Evolutionary conservation across 64 coral and sea anemone genomes (phyloP).

Genomic region (Catalaphyllia jardinei): DNA sequence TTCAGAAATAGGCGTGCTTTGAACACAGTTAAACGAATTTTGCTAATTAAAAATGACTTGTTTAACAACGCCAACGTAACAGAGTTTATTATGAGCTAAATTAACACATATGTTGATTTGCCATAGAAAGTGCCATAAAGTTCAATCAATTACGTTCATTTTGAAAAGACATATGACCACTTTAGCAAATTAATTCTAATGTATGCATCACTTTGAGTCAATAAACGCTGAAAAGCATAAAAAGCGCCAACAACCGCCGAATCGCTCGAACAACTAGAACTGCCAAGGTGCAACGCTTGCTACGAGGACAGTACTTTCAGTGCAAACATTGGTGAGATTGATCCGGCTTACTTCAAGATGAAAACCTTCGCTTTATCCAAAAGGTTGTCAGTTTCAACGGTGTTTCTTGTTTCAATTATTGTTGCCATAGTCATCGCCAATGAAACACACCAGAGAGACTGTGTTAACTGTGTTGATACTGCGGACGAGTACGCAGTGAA

Average conservation of each 20-base stretch:
- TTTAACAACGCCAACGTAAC: neutral
- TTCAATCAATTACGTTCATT: slow-evolving; percentile 10
- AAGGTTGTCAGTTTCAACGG: neutral
- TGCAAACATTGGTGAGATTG: neutral
- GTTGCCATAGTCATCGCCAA: neutral
- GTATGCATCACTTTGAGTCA: slow-evolving; percentile 26
- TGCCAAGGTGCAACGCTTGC: neutral
- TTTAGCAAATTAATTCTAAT: slow-evolving; percentile 18
- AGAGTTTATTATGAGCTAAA: neutral
- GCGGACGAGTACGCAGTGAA: neutral
- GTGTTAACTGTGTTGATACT: neutral
- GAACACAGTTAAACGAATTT: neutral
- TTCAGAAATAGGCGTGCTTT: neutral
- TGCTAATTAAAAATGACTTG: neutral
- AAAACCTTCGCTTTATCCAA: neutral
- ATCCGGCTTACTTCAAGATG: neutral
- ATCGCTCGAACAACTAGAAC: neutral
- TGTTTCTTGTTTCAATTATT: slow-evolving; percentile 1
- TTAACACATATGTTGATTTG: neutral
- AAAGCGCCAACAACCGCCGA: neutral
- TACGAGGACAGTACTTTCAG: neutral
- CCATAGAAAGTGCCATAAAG: neutral
- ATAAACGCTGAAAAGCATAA: neutral
- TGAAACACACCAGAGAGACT: neutral
- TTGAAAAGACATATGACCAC: neutral